Percentiles rank a stretch among this genome's conserved stretches.
Evolutionary conservation across 2,888 invertebrate species (phyloP).

Genomic region (Coelinius sp.): DNA sequence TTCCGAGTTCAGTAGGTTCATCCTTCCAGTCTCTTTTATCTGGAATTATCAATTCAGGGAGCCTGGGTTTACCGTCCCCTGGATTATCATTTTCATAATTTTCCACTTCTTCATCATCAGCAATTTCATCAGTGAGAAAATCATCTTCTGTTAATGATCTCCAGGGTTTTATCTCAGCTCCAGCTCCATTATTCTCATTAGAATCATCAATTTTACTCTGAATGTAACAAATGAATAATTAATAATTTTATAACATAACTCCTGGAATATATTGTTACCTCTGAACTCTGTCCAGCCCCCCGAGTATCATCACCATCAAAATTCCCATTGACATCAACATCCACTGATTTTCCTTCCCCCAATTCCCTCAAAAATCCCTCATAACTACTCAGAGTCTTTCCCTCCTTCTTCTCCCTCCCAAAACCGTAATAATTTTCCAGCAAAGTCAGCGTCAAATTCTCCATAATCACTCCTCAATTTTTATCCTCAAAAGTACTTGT

Average conservation of each 20-base stretch:
- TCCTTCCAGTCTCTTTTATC: background rate
- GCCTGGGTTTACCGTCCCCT: background rate
- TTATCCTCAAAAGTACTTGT: background rate
- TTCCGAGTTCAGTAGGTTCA: background rate
- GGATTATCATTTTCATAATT: background rate
- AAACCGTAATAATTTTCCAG: slow-evolving; percentile 56
- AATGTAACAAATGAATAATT: too few relatives aligned
- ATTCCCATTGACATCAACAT: slow-evolving; percentile 37
- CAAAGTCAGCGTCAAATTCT: slow-evolving; percentile 48
- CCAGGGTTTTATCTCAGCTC: background rate
- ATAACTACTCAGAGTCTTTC: slow-evolving; percentile 48
- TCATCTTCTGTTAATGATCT: background rate
- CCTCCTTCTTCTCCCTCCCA: slow-evolving; percentile 33
- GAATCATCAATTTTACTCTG: background rate
- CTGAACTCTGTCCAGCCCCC: slow-evolving; percentile 5
- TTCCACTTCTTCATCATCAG: slow-evolving; percentile 30
- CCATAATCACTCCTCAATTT: background rate
- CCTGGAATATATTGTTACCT: too few relatives aligned
- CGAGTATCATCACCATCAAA: slow-evolving; percentile 4
- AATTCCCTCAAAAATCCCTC: slow-evolving; percentile 43
- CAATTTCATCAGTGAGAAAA: background rate
- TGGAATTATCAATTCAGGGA: background rate
- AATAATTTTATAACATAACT: too few relatives aligned
- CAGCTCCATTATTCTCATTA: background rate
- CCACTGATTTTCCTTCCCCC: slow-evolving; percentile 33